phyloP scores from a whole-genome alignment of 2,797 vertebrate species.

The Sebastes steindachneri region DNA sequence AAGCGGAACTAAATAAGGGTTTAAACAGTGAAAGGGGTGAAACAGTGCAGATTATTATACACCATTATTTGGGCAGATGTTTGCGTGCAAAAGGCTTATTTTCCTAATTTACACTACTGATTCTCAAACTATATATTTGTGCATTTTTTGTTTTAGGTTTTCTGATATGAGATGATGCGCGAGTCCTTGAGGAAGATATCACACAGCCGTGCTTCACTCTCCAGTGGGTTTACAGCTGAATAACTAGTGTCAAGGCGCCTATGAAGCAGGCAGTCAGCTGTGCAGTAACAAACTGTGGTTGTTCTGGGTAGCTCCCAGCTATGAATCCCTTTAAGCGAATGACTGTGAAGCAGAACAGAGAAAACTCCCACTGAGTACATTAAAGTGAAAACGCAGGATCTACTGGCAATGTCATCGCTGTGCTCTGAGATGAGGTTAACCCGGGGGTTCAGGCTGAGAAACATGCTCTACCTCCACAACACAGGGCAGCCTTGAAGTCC shows the following conservation, averaged over 20 bases:
- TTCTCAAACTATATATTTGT: conserved; percentile 2
- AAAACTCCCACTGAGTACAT: background rate
- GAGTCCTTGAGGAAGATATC: conserved; percentile 11
- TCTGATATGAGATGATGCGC: conserved; percentile 18
- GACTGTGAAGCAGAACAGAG: conserved; percentile 9
- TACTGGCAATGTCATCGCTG: conserved; percentile 48
- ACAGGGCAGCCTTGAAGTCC: conserved; percentile 68
- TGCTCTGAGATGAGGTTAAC: conserved; percentile 42
- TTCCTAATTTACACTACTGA: background rate
- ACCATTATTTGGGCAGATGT: background rate
- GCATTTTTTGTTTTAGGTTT: conserved; percentile 41
- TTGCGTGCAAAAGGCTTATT: background rate
- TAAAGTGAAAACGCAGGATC: conserved; percentile 12
- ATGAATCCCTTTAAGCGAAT: conserved; percentile 25
- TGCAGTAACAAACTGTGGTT: background rate
- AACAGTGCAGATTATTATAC: background rate
- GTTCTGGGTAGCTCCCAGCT: background rate
- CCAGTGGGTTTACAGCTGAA: conserved; percentile 13
- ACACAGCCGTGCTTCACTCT: background rate
- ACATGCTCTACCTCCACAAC: conserved; percentile 58
- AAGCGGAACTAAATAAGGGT: background rate
- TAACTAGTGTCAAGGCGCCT: background rate
- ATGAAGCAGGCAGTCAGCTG: conserved; percentile 8
- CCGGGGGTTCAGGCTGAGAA: conserved; percentile 20
- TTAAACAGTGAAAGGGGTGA: background rate